These are phyloP conservation scores for Istiophorus platypterus DNA, from an alignment of 2,113 vertebrate genomes.

Conservation along the genomic window DNA sequence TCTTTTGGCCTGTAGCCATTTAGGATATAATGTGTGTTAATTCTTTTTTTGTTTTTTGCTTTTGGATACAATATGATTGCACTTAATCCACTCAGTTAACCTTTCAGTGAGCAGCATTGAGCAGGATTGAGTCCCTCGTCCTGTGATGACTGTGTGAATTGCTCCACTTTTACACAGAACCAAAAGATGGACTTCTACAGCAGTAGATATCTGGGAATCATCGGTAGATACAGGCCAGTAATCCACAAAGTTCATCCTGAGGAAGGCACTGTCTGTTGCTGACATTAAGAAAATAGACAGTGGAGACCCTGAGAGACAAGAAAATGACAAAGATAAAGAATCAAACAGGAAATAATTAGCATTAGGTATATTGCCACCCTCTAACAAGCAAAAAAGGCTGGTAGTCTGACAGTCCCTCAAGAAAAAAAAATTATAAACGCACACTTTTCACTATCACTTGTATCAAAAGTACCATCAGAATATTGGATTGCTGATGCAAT, in stretches of 20 bases:
- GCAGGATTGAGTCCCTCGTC: slow-evolving; percentile 47
- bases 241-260: slow-evolving; percentile 84
- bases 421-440: no score
- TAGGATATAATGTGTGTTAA: neutral
- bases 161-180: slow-evolving; percentile 84
- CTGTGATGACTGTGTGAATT: slow-evolving; percentile 80
- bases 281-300: slow-evolving; percentile 82
- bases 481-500: no score
- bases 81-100: slow-evolving; percentile 63
- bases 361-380: neutral
- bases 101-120: slow-evolving; percentile 78
- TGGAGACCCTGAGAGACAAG: slow-evolving; percentile 80
- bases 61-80: neutral
- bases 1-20: slow-evolving; percentile 60
- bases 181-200: slow-evolving; percentile 77
- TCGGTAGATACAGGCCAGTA: slow-evolving; percentile 30
- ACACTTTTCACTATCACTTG: no score
- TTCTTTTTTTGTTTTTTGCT: neutral
- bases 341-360: neutral
- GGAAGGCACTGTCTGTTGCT: slow-evolving; percentile 74
- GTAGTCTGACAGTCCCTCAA: neutral
- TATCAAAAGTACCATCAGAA: no score
- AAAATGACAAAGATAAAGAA: neutral
- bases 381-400: neutral
- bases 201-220: slow-evolving; percentile 19